Evolutionary conservation across 2,888 invertebrate species (phyloP).

Genomic region (Ptilodon capucinus): DNA sequence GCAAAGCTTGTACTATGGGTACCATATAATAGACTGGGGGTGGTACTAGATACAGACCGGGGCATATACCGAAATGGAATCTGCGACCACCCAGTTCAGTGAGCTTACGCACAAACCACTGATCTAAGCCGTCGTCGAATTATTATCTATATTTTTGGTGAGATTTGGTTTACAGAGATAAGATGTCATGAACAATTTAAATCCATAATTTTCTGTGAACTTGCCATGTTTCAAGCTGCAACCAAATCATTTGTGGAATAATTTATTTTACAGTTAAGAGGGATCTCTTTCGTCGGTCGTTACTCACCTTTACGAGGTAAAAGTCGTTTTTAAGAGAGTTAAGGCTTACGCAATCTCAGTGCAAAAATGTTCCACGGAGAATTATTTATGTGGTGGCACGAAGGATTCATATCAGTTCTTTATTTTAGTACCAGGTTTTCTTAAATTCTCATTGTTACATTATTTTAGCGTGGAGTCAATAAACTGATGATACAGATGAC

Average conservation of each 20-base stretch:
- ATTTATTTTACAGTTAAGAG: constrained; percentile 57
- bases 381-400: constrained; percentile 57
- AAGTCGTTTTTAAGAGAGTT: constrained; percentile 72
- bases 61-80: too few relatives aligned
- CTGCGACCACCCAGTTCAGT: too few relatives aligned
- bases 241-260: constrained; percentile 53
- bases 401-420: constrained; percentile 43
- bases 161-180: too few relatives aligned
- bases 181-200: too few relatives aligned
- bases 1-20: too few relatives aligned
- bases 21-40: too few relatives aligned
- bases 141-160: too few relatives aligned
- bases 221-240: constrained; percentile 50
- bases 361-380: constrained; percentile 47
- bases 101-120: too few relatives aligned
- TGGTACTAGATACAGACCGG: too few relatives aligned
- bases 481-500: too few relatives aligned
- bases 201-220: too few relatives aligned
- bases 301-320: constrained; percentile 71
- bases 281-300: constrained; percentile 41
- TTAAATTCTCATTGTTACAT: constrained; percentile 21
- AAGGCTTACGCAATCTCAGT: constrained; percentile 67
- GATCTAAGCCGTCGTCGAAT: too few relatives aligned
- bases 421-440: constrained; percentile 20
- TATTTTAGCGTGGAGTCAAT: constrained; percentile 24